Base-by-base conservation (phyloP, 2,113 vertebrate species). In the Macheiramphus alcinus region DNA sequence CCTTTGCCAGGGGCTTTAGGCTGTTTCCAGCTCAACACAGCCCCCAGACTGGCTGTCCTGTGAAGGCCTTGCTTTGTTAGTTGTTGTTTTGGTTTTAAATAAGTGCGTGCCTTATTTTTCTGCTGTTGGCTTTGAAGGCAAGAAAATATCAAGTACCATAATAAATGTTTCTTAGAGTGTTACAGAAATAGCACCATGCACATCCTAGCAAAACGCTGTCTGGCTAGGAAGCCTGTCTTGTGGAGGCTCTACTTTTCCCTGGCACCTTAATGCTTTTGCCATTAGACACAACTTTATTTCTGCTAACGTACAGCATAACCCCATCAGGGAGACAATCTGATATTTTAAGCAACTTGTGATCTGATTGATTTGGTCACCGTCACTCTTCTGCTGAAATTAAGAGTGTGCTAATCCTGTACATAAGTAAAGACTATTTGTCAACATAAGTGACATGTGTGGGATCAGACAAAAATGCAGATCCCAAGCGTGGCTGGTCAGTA, bases 361-460 rank as follows among this genome's bases (percentile, higher is more conserved):
- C 13, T 53, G 43, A 67, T n/a, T 53, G 55, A 50, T 80, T 48
- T 83, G 50, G 11, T 59, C 22, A 48, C 31, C 56, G 32, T 36
- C 32, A 53, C 38, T 81, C 38, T 91, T 56, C 19, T 75, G 10
- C 62, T 80, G 42, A 74, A 84, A 79, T 70, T 45, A 50, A n/a
- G 31, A 70, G 22, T n/a, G 14, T 67, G 40, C 14, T 74, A 59
- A 43, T 31, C 34, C 34, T 47, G 19, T 29, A 59, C 16, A 9
- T 38, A 70, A 55, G 11, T 48, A 70, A 88, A 65, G 40, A 42
- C 13, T 27, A 8, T 56, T 66, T 65, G 45, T 48, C 56, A 83
- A 38, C 34, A 68, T 21, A 18, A 71, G 18, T 47, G 43, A 52
- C 34, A 15, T 0, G 0, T 48, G 42, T 70, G 38, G 19, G 31